Evolutionary conservation across 2,113 vertebrate species (phyloP), one percentile per base, ranked within the genome.

Genomic region (Eonycteris spelaea): DNA sequence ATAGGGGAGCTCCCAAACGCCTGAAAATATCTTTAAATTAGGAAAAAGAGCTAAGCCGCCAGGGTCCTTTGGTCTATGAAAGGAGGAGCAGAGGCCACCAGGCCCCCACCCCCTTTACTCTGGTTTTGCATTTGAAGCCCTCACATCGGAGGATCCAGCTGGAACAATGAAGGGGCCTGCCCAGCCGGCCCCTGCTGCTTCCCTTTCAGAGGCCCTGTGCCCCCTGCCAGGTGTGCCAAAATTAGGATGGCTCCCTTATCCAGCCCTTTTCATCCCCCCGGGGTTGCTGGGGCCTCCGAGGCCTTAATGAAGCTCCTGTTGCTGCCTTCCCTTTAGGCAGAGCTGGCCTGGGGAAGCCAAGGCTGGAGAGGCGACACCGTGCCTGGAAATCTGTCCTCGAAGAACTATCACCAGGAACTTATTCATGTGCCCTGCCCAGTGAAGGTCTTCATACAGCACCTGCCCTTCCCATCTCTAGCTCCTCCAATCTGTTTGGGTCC

Each of bases 1-100:
- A 10, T 86, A 94, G 97, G 97, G 95, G 88, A 96, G 95, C 95
- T 95, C 77, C 87, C 96, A 84, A 91, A 97, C 48, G 95, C 96
- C 97, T 68, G 96, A 92, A 97, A 98, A 96, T 97, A 95, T 94
- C 96, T 97, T 97, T 97, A 98, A 97, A 98, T 97, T 97, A 97
- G 97, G 97, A 97, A 97, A 97, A 97, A 97, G 96, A 96, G 92
- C 96, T 91, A 65, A 97, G 94, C 97, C 90, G 95, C 96, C 90
- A 79, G 95, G 88, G 91, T 86, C 97, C 97, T 98, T 98, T 97
- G 97, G 97, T 98, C 96, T 97, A 94, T 94, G 96, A 95, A 94
- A 97, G 95, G 65, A 82, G 71, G 97, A 95, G 96, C 96, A 95
- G 92, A 97, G 97, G 97, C 97, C 97, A 98, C 71, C 28, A 43